These are phyloP conservation scores for Macrotrachela quadricornifera DNA, from an alignment of 1,140 invertebrate species.

Conservation along the genomic window DNA sequence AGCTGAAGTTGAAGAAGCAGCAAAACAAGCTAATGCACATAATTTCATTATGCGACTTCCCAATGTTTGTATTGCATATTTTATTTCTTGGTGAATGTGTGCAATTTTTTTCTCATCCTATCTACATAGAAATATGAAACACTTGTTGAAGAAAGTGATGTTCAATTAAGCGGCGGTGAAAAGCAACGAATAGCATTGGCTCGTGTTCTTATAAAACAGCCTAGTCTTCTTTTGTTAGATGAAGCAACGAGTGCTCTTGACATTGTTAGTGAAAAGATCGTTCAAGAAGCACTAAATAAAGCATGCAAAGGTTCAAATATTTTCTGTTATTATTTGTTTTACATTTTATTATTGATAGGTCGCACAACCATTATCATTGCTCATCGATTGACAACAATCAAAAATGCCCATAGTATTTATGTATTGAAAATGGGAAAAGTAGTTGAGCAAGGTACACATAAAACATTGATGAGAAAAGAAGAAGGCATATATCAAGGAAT, in stretches of 20 bases:
- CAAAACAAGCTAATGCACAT: too few species aligned
- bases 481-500: too few species aligned
- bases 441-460: slow-evolving; percentile 47
- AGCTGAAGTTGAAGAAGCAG: too few species aligned
- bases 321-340: slow-evolving; percentile 27
- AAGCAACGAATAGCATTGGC: slow-evolving; percentile 13
- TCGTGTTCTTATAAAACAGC: slow-evolving; percentile 25
- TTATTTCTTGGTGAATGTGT: too few species aligned
- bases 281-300: slow-evolving; percentile 23
- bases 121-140: too few species aligned
- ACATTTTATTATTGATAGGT: too few species aligned
- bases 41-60: too few species aligned
- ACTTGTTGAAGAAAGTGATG: slow-evolving; percentile 1
- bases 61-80: too few species aligned
- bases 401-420: slow-evolving; percentile 72
- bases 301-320: slow-evolving; percentile 22
- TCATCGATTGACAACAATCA: slow-evolving; percentile 76
- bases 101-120: too few species aligned
- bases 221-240: slow-evolving; percentile 24
- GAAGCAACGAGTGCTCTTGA: slow-evolving; percentile 45
- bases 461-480: slow-evolving; percentile 2
- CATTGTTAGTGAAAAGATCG: slow-evolving; percentile 8
- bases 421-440: slow-evolving; percentile 70
- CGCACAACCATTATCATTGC: too few species aligned
- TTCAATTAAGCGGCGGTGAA: slow-evolving; percentile 7